phyloP scores from a whole-genome alignment of 35 echinoderm and acorn worm species.

The Lytechinus pictus region DNA sequence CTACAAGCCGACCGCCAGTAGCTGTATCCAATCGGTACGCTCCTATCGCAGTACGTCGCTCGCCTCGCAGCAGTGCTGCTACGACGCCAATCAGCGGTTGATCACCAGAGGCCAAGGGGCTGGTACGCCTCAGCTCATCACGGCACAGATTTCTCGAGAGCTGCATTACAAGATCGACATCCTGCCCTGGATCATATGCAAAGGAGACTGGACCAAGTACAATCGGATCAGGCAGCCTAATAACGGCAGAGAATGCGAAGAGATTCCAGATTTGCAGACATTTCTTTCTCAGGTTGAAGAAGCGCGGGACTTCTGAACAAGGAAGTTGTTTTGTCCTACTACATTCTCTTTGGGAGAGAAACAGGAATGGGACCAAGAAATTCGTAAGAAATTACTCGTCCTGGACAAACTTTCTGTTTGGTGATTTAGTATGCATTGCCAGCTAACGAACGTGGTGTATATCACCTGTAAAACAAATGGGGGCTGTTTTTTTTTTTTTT shows the following conservation, averaged over 20 bases:
- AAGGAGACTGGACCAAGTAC: slow-evolving; percentile 98
- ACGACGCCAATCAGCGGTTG: slow-evolving; percentile 66
- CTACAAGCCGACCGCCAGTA: slow-evolving; percentile 81
- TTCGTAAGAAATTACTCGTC: too few relatives aligned
- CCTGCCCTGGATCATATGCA: slow-evolving; percentile 98
- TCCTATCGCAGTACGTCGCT: slow-evolving; percentile 76
- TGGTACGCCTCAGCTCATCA: slow-evolving; percentile 93
- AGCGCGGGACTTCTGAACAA: slow-evolving; percentile 30
- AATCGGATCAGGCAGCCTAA: slow-evolving; percentile 90
- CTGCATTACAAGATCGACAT: slow-evolving; percentile 97
- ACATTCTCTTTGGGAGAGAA: too few relatives aligned
- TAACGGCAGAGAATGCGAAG: slow-evolving; percentile 71
- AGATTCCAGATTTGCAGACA: slow-evolving; percentile 53
- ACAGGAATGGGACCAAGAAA: too few relatives aligned
- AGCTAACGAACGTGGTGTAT: not conserved
- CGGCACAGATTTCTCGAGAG: slow-evolving; percentile 83
- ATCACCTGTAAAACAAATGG: not conserved
- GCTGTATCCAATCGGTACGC: slow-evolving; percentile 77
- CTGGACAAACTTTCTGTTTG: not conserved
- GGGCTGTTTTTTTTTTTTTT: too few relatives aligned
- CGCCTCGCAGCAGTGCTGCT: slow-evolving; percentile 97
- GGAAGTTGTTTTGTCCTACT: not conserved
- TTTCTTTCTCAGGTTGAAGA: slow-evolving; percentile 22
- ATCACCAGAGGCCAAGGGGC: slow-evolving; percentile 94
- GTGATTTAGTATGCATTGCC: not conserved